Evolutionary conservation across 2,888 invertebrate genomes (phyloP).

Genomic region (Drosophila rubida): DNA sequence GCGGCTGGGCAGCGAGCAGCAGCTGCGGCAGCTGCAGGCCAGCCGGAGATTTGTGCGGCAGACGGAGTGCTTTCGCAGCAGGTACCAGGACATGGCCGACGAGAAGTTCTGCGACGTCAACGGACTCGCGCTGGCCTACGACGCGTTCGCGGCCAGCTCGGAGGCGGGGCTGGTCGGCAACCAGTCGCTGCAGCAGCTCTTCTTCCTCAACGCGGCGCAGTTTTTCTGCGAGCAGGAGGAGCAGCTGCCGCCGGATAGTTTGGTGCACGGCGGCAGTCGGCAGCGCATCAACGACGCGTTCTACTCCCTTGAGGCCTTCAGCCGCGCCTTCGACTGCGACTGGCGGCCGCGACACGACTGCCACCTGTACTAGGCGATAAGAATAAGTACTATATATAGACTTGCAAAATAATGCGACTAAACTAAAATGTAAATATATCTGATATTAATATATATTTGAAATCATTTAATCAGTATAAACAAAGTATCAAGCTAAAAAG

Average conservation of each 20-base stretch:
- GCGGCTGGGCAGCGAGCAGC: background rate
- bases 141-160: constrained; percentile 8
- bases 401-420: too few relatives aligned
- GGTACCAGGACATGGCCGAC: constrained; percentile 2
- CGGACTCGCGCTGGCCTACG: constrained; percentile 51
- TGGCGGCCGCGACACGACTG: constrained; percentile 1
- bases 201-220: constrained; percentile 60
- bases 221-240: constrained; percentile 50
- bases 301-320: constrained; percentile 24
- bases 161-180: background rate
- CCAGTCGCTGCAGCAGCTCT: constrained; percentile 16
- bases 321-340: constrained; percentile 33
- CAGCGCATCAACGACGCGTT: constrained; percentile 59
- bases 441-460: too few relatives aligned
- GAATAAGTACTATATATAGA: too few relatives aligned
- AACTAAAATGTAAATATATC: too few relatives aligned
- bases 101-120: constrained; percentile 60
- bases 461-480: too few relatives aligned
- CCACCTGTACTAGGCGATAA: constrained; percentile 16
- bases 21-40: background rate
- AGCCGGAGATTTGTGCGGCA: background rate
- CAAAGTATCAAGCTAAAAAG: too few relatives aligned
- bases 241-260: background rate
- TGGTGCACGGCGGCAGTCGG: constrained; percentile 40
- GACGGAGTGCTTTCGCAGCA: background rate